A percentile compares a stretch with the other conserved stretches of the same genome.
Conservation (phyloP, 2,113 vertebrate genomes). For the Seriola quinqueradiata region DNA sequence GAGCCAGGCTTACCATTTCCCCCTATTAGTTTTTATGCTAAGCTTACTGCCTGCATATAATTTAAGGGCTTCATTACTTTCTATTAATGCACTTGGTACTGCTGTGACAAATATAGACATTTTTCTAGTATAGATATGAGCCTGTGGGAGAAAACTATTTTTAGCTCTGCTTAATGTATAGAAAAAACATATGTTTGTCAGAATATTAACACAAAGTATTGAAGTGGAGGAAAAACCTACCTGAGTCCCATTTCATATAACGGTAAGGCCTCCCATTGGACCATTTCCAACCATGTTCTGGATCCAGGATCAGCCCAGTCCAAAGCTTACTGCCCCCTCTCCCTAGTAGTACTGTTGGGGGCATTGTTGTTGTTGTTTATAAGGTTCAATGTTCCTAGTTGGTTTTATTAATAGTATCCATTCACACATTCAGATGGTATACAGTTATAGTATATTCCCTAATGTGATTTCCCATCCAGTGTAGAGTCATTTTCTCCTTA, state of each 20-base stretch:
- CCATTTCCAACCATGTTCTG: constrained; percentile 91
- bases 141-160: background rate
- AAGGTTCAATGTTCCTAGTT: background rate
- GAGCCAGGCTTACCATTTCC: too few species aligned
- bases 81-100: too few species aligned
- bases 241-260: constrained; percentile 91
- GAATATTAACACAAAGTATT: background rate
- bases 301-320: constrained; percentile 89
- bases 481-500: constrained; percentile 56
- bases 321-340: constrained; percentile 76
- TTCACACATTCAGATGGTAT: background rate
- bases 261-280: constrained; percentile 86
- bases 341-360: constrained; percentile 17
- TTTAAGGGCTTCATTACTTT: too few species aligned
- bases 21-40: too few species aligned
- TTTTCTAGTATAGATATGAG: background rate
- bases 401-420: background rate
- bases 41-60: too few species aligned
- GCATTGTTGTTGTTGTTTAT: background rate
- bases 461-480: too few species aligned
- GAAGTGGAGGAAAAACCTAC: constrained; percentile 72
- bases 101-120: background rate
- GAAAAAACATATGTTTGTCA: background rate
- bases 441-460: too few species aligned
- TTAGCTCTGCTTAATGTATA: background rate